Evolutionary conservation across 2,113 vertebrate genomes (phyloP).

Genomic region (Apodemus sylvaticus): DNA sequence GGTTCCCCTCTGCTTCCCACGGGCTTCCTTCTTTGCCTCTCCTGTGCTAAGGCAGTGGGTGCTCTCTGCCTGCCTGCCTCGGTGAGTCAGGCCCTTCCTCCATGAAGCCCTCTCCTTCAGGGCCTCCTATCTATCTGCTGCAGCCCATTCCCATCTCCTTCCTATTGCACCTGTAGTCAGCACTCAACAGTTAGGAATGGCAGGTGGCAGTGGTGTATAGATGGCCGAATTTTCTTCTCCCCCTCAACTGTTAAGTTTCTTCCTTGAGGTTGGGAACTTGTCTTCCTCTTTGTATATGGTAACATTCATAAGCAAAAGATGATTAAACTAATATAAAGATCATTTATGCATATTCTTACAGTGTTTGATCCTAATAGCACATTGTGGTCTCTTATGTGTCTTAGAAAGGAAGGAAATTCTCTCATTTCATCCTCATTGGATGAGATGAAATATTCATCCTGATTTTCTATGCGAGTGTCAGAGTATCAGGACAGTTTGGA

Average conservation of each 20-base stretch:
- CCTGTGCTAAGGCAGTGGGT: neutral
- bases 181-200: neutral
- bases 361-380: neutral
- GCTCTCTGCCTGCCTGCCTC: neutral
- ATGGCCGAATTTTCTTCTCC: neutral
- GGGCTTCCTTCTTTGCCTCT: neutral
- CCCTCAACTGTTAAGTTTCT: neutral
- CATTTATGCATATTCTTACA: rapidly evolving
- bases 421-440: neutral
- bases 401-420: neutral
- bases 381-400: rapidly evolving
- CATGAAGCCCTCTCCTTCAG: neutral
- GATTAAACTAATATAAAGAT: neutral
- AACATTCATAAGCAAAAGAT: neutral
- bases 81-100: neutral
- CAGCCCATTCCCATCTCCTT: neutral
- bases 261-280: neutral
- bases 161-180: rapidly evolving
- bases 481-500: neutral
- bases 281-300: neutral
- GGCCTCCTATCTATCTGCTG: neutral
- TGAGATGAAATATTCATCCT: neutral
- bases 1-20: neutral
- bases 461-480: neutral
- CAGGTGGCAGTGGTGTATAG: neutral